Percentiles rank a stretch among this genome's conserved stretches.
Conservation (phyloP, 2,113 vertebrate genomes). For the Poicephalus meyeri region DNA sequence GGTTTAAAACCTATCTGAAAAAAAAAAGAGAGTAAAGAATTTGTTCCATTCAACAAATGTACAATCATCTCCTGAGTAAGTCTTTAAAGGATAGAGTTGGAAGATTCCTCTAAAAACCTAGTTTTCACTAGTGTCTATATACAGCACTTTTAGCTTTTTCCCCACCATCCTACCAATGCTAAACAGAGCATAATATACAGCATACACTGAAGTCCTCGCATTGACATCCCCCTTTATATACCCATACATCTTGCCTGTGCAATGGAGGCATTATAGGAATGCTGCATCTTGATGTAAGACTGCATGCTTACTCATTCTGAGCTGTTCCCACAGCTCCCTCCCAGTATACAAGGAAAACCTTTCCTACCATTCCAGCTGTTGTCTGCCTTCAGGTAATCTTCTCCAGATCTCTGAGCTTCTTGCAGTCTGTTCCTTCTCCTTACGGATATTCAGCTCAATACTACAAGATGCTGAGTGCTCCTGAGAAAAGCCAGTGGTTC, state of each 20-base stretch:
- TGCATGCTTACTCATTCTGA: not conserved
- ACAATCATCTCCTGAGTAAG: not conserved
- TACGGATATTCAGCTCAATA: not conserved
- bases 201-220: not conserved
- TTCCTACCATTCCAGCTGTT: constrained; percentile 46
- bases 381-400: constrained; percentile 30
- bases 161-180: not conserved
- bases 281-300: not conserved
- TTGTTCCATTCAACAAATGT: constrained; percentile 66
- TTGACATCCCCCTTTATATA: not conserved
- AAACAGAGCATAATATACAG: not conserved
- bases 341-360: constrained; percentile 1
- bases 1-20: constrained; percentile 79
- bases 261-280: not conserved
- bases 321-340: not conserved
- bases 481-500: not conserved
- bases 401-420: not conserved
- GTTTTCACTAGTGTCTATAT: not conserved
- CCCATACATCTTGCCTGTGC: not conserved
- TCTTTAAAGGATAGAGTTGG: not conserved
- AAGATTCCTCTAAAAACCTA: not conserved
- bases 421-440: not conserved
- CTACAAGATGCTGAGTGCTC: constrained; percentile 17
- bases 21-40: constrained; percentile 72
- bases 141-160: not conserved